phyloP scores from a whole-genome alignment of 2,888 invertebrate species.

The Ichneumon xanthorius region DNA sequence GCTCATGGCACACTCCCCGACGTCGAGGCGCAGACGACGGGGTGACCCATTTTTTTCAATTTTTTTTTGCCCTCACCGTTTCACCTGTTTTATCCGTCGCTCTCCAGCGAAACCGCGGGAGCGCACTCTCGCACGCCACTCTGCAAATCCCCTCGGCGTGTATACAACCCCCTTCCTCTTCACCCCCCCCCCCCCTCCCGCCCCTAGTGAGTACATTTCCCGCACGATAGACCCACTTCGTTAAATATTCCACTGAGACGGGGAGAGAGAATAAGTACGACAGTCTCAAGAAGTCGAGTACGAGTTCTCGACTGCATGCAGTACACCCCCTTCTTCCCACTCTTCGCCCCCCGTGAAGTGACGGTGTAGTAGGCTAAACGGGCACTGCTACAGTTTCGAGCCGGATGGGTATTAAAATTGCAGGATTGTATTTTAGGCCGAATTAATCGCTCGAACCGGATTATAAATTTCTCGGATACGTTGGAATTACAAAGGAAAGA shows the following conservation, averaged over 20 bases:
- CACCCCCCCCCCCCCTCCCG: background rate
- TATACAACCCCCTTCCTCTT: background rate
- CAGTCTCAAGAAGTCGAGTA: slow-evolving; percentile 32
- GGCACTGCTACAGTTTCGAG: background rate
- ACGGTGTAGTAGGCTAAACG: background rate
- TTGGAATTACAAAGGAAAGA: background rate
- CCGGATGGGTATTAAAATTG: slow-evolving; percentile 2
- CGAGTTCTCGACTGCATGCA: slow-evolving; percentile 12
- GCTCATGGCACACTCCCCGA: slow-evolving; percentile 25
- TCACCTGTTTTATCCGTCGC: slow-evolving; percentile 76
- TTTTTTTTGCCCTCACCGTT: slow-evolving; percentile 42
- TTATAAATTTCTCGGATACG: no score
- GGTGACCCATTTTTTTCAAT: slow-evolving; percentile 17
- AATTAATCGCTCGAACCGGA: background rate
- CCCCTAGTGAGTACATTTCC: background rate
- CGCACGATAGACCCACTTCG: slow-evolving; percentile 60
- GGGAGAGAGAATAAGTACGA: slow-evolving; percentile 28
- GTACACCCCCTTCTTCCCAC: background rate
- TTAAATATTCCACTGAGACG: slow-evolving; percentile 53
- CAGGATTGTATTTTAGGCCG: background rate
- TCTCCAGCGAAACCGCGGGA: slow-evolving; percentile 34
- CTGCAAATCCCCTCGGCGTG: slow-evolving; percentile 22
- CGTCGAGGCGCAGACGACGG: slow-evolving; percentile 30
- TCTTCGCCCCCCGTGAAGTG: background rate
- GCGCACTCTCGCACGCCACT: slow-evolving; percentile 46